Conservation (phyloP, 2,888 invertebrate species). For the Entomobrya proxima region DNA sequence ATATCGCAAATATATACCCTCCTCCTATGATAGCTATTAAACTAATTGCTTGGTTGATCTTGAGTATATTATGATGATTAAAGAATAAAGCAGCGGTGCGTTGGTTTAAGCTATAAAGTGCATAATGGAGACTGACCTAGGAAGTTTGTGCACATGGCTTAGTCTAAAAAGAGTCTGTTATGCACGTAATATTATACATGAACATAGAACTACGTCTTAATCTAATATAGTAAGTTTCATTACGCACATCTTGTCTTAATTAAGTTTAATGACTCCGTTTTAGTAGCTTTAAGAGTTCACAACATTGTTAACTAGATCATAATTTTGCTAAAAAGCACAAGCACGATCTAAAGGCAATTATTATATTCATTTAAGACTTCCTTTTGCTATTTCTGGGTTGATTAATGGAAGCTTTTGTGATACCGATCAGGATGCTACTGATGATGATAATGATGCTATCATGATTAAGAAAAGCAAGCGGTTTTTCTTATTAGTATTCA, state of each 20-base stretch:
- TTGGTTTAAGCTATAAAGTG: conserved; percentile 14
- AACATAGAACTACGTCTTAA: conserved; percentile 7
- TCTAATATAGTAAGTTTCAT: conserved; percentile 29
- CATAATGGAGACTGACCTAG: conserved; percentile 58
- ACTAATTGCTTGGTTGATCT: conserved; percentile 65
- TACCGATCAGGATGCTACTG: conserved; percentile 42
- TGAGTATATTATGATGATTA: conserved; percentile 16
- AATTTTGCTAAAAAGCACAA: conserved; percentile 3
- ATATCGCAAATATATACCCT: not conserved
- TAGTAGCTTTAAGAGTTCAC: conserved; percentile 52
- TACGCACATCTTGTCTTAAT: conserved; percentile 58
- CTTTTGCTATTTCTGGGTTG: conserved; percentile 43
- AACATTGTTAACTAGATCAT: conserved; percentile 60
- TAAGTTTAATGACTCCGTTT: conserved; percentile 67
- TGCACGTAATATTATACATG: not conserved
- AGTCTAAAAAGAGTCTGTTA: not conserved
- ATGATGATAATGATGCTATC: conserved; percentile 8
- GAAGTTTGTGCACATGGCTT: not conserved
- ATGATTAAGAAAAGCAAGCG: conserved; percentile 41
- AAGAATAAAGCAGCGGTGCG: not conserved
- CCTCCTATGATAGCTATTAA: conserved; percentile 25
- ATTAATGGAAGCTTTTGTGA: conserved; percentile 46
- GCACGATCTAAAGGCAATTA: conserved; percentile 1
- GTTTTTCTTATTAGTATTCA: conserved; percentile 37
- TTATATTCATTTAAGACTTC: conserved; percentile 60